Evolutionary conservation across 2,113 vertebrate species (phyloP).

Genomic region (Casuarius casuarius): DNA sequence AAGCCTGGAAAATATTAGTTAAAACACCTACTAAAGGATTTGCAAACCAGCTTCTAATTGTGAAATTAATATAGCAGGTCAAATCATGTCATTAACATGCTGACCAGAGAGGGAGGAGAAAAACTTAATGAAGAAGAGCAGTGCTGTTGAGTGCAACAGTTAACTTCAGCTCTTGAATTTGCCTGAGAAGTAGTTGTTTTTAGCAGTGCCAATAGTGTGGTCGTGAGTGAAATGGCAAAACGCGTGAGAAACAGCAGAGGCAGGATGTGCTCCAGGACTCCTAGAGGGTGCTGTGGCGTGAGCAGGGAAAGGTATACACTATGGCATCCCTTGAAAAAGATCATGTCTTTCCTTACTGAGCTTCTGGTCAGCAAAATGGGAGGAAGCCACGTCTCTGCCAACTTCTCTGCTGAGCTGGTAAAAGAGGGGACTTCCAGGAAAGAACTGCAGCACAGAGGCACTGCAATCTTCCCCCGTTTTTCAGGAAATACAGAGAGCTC

Average conservation of each 20-base stretch:
- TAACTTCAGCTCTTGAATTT: neutral
- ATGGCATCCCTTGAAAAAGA: neutral
- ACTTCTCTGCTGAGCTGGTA: neutral
- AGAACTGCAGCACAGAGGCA: neutral
- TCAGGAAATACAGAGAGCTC: too few relatives aligned
- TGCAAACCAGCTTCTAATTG: neutral
- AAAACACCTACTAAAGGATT: conserved; percentile 11
- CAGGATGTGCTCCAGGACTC: neutral
- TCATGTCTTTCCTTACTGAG: neutral
- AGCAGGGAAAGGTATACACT: neutral
- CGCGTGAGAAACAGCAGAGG: neutral
- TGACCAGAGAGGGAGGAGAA: neutral
- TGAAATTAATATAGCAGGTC: neutral
- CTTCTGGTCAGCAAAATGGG: neutral
- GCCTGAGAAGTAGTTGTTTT: neutral
- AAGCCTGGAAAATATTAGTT: neutral
- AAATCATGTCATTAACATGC: neutral
- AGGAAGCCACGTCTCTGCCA: neutral
- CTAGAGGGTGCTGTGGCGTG: neutral
- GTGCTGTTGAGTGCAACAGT: neutral
- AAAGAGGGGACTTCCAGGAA: neutral
- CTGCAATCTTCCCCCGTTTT: neutral
- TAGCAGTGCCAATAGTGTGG: neutral
- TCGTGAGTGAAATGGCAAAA: neutral
- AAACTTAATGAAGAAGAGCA: neutral